Evolutionary conservation across 2,113 vertebrate genomes (phyloP).

Genomic region (Hemiprocne comata): DNA sequence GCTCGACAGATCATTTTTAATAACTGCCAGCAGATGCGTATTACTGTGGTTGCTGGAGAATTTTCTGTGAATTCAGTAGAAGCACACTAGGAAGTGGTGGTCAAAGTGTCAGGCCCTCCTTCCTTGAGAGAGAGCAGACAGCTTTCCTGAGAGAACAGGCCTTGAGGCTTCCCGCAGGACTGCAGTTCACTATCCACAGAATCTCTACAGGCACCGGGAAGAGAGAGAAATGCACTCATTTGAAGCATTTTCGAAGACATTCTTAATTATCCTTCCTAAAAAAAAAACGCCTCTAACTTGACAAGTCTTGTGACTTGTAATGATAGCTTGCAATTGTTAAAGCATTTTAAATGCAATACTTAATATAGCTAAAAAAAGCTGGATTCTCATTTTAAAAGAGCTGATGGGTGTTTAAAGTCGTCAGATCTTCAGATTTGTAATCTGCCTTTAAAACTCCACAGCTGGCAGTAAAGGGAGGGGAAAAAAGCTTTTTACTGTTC

Average conservation of each 20-base stretch:
- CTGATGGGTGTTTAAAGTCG: background rate
- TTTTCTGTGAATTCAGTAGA: background rate
- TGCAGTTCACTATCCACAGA: background rate
- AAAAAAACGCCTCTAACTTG: background rate
- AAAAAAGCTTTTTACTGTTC: background rate
- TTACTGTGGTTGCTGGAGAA: background rate
- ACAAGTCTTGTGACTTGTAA: background rate
- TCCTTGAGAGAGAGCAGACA: accelerated
- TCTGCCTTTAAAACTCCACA: background rate
- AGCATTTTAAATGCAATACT: background rate
- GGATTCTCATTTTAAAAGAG: background rate
- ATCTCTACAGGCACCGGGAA: background rate
- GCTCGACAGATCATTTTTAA: background rate
- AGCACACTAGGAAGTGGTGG: background rate
- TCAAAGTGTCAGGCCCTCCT: too few relatives aligned
- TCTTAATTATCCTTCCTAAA: background rate
- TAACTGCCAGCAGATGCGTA: background rate
- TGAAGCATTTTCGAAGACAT: background rate
- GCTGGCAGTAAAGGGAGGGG: background rate
- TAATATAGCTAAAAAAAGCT: background rate
- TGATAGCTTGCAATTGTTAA: background rate
- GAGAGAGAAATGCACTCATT: background rate
- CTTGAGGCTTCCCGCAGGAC: background rate
- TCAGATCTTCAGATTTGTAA: background rate
- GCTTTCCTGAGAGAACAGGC: background rate